Evolutionary conservation across 2,113 vertebrate genomes (phyloP).

Genomic region (Sigmodon hispidus): DNA sequence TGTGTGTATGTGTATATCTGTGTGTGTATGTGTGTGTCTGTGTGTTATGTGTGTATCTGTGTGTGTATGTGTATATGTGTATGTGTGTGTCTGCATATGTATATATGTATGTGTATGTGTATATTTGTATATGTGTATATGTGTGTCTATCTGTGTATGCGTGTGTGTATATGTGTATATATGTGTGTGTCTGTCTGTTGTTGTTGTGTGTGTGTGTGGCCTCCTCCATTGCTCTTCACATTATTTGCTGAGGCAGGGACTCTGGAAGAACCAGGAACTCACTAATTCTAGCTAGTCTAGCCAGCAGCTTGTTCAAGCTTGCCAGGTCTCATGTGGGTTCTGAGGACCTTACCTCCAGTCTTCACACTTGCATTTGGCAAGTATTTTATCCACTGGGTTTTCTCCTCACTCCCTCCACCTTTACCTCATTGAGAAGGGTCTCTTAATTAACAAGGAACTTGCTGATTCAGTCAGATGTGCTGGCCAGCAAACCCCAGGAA

Average conservation of each 20-base stretch:
- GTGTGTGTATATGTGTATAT: too few species aligned
- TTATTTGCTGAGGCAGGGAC: background rate
- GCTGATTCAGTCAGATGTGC: background rate
- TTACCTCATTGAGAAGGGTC: background rate
- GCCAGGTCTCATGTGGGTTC: background rate
- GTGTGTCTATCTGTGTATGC: rapidly evolving
- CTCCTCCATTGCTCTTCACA: background rate
- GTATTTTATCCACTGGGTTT: too few species aligned
- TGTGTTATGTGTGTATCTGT: background rate
- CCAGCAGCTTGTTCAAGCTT: background rate
- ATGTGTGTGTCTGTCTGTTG: background rate
- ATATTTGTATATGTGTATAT: too few species aligned
- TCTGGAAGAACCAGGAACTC: background rate
- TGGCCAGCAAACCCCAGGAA: background rate
- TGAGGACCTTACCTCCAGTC: background rate
- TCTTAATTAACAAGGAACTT: background rate
- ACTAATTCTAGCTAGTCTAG: background rate
- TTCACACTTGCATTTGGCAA: background rate
- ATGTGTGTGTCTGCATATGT: background rate
- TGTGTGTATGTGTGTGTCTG: background rate
- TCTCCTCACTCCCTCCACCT: background rate
- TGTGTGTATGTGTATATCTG: rapidly evolving
- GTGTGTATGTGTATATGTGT: background rate
- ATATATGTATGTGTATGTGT: rapidly evolving
- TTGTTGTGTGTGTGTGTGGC: background rate